Base-by-base conservation (phyloP, 2,888 invertebrate genomes). In the Mythimna albipuncta region DNA sequence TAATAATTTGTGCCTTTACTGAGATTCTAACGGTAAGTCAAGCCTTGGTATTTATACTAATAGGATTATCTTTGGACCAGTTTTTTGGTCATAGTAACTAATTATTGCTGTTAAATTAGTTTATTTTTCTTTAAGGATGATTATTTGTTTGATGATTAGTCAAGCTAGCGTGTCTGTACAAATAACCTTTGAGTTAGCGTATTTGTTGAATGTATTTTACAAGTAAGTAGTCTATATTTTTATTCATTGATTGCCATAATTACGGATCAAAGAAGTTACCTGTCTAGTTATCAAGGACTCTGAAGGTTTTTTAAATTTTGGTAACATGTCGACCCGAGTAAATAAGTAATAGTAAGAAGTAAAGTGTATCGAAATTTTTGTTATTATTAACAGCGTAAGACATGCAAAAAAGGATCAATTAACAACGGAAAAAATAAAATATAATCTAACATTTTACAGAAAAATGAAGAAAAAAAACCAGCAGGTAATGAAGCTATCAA, bases 1-100 rank as follows among this genome's bases (percentile, higher is more conserved):
- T 86, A 64, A 62, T 85, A 32, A 67, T 80, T 61, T 75, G 63
- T 82, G 58, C 47, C 64, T 57, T 75, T 38, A 64, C 50, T 63
- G 61, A 64, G 54, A 73, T 54, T 47, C 52, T 79, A 57, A 70
- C 73, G 68, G 84, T 85, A 69, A 85, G 84, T 82, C 11, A 35
- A 52, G 0, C 1, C 7, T 59, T 55, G 6, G 5, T 55, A 44
- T 19, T 65, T 11, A 11, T 3, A n/a, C 21, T 13, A 4, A 47
- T 47, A 11, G 5, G 9, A 32, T 55, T 21, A 4, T 52, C 2
- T 19, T 47, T 19, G 6, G 16, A 6, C 47, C 16, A 47, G 16
- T 47, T 47, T 47, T 16, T 47, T 6, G 16, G 16, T 13, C 44
- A 16, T 5, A 47, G 16, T 19, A 19, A 16, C 6, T 19, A 47